Evolutionary conservation across 2,797 vertebrate species (phyloP).

Genomic region (Pipistrellus nathusii): DNA sequence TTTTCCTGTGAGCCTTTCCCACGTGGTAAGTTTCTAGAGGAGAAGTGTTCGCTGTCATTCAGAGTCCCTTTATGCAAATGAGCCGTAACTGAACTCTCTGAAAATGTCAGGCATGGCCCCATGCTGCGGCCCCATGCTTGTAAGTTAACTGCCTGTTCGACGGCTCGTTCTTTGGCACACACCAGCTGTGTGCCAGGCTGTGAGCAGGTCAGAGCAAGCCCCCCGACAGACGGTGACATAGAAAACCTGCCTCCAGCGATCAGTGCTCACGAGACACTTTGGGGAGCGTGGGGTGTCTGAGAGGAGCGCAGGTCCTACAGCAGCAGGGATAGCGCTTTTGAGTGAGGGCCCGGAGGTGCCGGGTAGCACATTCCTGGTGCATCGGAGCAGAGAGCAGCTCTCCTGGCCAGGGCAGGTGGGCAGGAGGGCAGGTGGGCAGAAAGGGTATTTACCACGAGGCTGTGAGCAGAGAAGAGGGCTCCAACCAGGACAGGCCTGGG

Average conservation of each 20-base stretch:
- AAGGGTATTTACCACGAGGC: too few species aligned
- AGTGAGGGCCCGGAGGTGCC: not conserved
- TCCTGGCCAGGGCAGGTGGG: not conserved
- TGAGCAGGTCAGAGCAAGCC: not conserved
- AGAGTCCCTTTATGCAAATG: not conserved
- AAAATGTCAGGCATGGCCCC: not conserved
- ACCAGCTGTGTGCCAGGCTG: not conserved
- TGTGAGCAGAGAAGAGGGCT: not conserved
- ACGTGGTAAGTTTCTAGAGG: not conserved
- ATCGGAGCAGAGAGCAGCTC: not conserved
- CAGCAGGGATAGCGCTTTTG: not conserved
- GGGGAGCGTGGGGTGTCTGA: not conserved
- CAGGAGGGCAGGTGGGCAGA: not conserved
- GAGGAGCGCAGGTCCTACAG: not conserved
- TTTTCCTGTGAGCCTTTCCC: not conserved
- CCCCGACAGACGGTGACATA: not conserved
- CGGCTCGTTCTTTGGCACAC: not conserved
- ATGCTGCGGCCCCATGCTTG: not conserved
- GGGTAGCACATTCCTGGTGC: not conserved
- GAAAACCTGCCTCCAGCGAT: not conserved
- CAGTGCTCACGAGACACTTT: not conserved
- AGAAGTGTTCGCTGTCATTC: not conserved
- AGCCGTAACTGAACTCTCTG: not conserved
- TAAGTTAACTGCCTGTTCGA: not conserved
- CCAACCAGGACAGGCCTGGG: not conserved